Evolutionary conservation across 2,888 invertebrate species (phyloP).

Genomic region (Eupithecia subfuscata): DNA sequence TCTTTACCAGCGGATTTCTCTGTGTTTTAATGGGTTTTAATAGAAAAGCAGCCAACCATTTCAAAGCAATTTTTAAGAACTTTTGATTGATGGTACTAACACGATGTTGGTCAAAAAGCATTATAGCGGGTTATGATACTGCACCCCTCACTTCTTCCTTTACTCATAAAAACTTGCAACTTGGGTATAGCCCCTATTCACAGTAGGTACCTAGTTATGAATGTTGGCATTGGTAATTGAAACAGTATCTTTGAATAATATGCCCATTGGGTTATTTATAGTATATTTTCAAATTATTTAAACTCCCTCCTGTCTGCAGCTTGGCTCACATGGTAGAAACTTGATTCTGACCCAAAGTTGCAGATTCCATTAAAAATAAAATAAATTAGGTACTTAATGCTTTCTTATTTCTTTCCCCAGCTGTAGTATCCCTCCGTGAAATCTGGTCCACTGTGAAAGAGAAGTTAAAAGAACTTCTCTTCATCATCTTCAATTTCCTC

Average conservation of each 20-base stretch:
- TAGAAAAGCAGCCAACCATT: no score
- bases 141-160: no score
- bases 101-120: no score
- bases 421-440: slow-evolving; percentile 65
- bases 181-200: not conserved
- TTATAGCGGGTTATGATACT: no score
- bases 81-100: no score
- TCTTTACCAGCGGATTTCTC: no score
- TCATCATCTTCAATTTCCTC: slow-evolving; percentile 68
- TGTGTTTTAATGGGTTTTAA: no score
- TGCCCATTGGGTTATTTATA: no score
- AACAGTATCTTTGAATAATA: not conserved
- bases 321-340: not conserved
- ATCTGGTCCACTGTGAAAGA: slow-evolving; percentile 66
- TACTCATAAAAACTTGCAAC: not conserved
- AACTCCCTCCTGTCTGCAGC: no score
- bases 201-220: not conserved
- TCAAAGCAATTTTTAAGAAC: no score
- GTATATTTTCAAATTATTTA: no score
- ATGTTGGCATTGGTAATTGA: not conserved
- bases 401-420: slow-evolving; percentile 49
- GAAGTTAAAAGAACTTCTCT: slow-evolving; percentile 63
- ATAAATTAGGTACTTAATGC: not conserved
- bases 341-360: not conserved
- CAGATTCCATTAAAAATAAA: not conserved